Evolutionary conservation across 2,113 vertebrate genomes (phyloP).

Genomic region (Paradoxurus hermaphroditus): DNA sequence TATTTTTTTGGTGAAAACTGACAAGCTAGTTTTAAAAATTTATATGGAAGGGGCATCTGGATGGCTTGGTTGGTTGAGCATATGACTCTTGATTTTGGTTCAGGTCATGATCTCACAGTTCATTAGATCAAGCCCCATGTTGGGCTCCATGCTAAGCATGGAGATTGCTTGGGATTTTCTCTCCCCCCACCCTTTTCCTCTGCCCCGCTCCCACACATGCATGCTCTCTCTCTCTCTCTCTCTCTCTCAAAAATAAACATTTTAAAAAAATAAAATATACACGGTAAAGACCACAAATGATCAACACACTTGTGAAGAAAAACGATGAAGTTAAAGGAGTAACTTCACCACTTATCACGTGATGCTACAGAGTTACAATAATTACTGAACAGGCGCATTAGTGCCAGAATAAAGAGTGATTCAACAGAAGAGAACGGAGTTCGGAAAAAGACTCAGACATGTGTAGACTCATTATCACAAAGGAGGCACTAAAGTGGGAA

Average conservation of each 20-base stretch:
- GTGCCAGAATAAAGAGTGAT: not conserved
- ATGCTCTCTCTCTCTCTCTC: no score
- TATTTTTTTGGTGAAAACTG: not conserved
- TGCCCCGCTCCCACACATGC: no score
- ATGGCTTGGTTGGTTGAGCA: no score
- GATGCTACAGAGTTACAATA: not conserved
- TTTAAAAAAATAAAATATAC: no score
- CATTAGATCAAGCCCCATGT: no score
- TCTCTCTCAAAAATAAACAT: no score
- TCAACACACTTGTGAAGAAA: not conserved
- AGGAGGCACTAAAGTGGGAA: not conserved
- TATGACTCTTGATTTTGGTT: no score
- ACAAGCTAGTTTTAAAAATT: not conserved
- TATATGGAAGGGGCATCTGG: no score
- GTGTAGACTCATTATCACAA: not conserved
- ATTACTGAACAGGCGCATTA: not conserved
- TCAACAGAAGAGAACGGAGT: not conserved
- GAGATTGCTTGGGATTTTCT: no score
- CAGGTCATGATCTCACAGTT: no score
- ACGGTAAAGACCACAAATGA: not conserved
- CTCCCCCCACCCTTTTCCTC: no score
- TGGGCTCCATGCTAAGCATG: no score
- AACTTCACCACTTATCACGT: not conserved
- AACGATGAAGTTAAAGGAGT: not conserved
- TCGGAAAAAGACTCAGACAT: not conserved